Evolutionary conservation across 2,797 vertebrate genomes (phyloP).

Genomic region (Danio albolineatus): DNA sequence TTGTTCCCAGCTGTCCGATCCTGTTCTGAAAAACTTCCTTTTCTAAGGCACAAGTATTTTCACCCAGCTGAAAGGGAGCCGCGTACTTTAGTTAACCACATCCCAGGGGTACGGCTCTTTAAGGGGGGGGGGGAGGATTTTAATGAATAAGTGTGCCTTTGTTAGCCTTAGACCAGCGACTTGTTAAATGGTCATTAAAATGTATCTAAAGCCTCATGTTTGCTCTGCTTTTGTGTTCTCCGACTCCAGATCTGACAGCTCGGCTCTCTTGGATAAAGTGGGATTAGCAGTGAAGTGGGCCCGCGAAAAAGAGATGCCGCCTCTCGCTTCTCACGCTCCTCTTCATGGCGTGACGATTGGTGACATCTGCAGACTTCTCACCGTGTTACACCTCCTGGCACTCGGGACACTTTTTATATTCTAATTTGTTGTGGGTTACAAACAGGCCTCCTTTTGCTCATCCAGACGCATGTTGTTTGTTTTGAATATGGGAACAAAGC

Average conservation of each 20-base stretch:
- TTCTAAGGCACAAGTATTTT: constrained; percentile 62
- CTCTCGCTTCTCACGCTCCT: constrained; percentile 54
- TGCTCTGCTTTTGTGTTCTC: constrained; percentile 70
- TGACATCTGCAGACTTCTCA: constrained; percentile 82
- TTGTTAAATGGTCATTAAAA: constrained; percentile 77
- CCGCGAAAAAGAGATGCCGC: constrained; percentile 47
- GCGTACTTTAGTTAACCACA: constrained; percentile 62
- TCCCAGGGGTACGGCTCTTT: constrained; percentile 65
- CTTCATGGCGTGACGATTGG: constrained; percentile 59
- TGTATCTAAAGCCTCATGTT: constrained; percentile 71
- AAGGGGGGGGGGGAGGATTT: constrained; percentile 52
- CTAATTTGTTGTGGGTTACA: constrained; percentile 74
- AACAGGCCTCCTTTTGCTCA: constrained; percentile 68
- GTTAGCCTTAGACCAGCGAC: constrained; percentile 62
- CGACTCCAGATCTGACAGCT: constrained; percentile 84
- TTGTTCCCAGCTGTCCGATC: constrained; percentile 68
- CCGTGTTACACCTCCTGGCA: constrained; percentile 56
- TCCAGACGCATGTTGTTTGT: constrained; percentile 62
- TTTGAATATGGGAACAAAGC: constrained; percentile 57
- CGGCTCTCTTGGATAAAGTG: constrained; percentile 90
- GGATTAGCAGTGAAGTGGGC: constrained; percentile 77
- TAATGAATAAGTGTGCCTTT: constrained; percentile 61
- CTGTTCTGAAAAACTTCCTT: constrained; percentile 63
- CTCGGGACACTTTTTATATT: constrained; percentile 75
- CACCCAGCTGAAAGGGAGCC: constrained; percentile 48